phyloP scores from a whole-genome alignment of 2,888 invertebrate species.

The Asteroscopus sphinx region DNA sequence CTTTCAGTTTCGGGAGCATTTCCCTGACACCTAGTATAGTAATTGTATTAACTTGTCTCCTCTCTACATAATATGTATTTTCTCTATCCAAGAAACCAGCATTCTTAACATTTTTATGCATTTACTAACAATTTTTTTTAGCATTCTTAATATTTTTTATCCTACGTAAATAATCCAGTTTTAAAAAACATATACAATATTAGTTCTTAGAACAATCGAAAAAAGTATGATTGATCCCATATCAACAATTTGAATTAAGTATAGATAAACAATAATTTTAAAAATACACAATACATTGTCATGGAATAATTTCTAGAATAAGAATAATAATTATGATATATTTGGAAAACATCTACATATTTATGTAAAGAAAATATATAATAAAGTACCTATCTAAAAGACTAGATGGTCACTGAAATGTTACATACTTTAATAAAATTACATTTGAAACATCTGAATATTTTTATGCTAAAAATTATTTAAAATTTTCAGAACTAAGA shows the following conservation, averaged over 20 bases:
- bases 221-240: constrained; percentile 64
- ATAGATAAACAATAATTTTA: constrained; percentile 37
- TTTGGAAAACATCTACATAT: constrained; percentile 27
- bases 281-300: constrained; percentile 34
- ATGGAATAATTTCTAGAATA: constrained; percentile 40
- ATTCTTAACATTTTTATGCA: too few relatives aligned
- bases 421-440: constrained; percentile 17
- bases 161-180: constrained; percentile 19
- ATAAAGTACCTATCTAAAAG: constrained; percentile 37
- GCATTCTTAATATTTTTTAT: constrained; percentile 12
- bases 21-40: too few relatives aligned
- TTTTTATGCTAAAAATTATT: constrained; percentile 12
- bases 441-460: constrained; percentile 16
- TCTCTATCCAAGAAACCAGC: too few relatives aligned
- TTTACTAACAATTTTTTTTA: too few relatives aligned
- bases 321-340: constrained; percentile 20
- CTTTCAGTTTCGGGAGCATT: too few relatives aligned
- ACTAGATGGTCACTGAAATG: constrained; percentile 54
- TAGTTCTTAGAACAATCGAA: constrained; percentile 42
- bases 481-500: constrained; percentile 21
- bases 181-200: constrained; percentile 30
- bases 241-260: constrained; percentile 57
- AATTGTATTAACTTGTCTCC: too few relatives aligned
- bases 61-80: too few relatives aligned
- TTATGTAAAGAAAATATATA: constrained; percentile 17